Conservation (phyloP, 2,113 vertebrate genomes). For the Bagarius yarrelli region DNA sequence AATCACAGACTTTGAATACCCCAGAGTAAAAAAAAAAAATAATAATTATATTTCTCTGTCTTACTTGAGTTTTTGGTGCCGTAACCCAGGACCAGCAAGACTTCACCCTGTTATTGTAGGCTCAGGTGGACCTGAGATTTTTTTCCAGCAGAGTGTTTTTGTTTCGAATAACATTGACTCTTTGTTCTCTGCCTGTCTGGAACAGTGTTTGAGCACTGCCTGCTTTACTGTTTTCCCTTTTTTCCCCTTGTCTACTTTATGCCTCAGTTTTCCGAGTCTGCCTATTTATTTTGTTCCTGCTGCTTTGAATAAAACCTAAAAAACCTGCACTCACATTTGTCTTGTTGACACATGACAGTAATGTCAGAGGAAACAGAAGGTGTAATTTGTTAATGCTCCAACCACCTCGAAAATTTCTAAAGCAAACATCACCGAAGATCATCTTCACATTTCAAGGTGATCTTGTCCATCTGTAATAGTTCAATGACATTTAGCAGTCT, state of each 20-base stretch:
- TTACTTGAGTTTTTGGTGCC: no score
- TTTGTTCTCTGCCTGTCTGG: neutral
- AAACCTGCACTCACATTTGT: neutral
- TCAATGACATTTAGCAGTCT: conserved; percentile 1
- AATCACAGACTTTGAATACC: neutral
- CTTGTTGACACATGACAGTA: neutral
- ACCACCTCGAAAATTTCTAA: neutral
- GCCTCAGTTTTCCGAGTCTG: neutral
- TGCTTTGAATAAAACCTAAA: neutral
- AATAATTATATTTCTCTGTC: neutral
- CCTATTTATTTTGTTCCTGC: neutral
- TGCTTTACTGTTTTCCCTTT: neutral
- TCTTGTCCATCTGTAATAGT: neutral
- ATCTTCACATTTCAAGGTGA: conserved; percentile 7
- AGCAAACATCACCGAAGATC: neutral
- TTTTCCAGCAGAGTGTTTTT: neutral
- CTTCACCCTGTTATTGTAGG: no score
- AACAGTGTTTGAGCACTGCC: neutral
- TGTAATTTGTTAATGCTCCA: conserved; percentile 8
- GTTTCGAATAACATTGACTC: neutral
- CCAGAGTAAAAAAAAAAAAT: neutral
- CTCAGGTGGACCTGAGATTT: no score
- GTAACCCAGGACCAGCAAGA: no score
- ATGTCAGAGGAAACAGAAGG: neutral
- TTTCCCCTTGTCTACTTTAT: neutral